Percentiles rank a stretch among this genome's conserved stretches.
phyloP scores from a whole-genome alignment of 1,140 invertebrate species.

The Cataglyphis hispanica region DNA sequence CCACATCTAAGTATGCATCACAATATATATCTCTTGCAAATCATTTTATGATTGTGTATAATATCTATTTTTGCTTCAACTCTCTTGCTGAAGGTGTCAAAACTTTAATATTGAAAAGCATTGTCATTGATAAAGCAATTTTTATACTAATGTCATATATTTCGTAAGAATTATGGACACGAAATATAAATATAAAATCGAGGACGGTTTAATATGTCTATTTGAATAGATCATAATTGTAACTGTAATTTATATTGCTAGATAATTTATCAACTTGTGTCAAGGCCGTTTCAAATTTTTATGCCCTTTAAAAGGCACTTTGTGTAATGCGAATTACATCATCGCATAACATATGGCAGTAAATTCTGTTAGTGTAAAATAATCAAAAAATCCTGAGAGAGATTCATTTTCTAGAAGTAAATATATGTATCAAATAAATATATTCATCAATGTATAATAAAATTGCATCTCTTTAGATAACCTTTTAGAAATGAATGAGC shows the following conservation, averaged over 20 bases:
- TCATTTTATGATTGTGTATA: slow-evolving; percentile 58
- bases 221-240: slow-evolving; percentile 30
- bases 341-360: slow-evolving; percentile 22
- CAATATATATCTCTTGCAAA: slow-evolving; percentile 36
- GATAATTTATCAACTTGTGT: slow-evolving; percentile 7
- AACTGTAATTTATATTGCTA: slow-evolving; percentile 15
- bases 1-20: slow-evolving; percentile 1
- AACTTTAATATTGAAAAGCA: slow-evolving; percentile 17
- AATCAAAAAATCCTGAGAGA: slow-evolving; percentile 5
- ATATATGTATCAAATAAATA: slow-evolving; percentile 6
- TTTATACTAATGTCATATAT: slow-evolving; percentile 18
- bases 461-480: neutral
- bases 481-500: slow-evolving; percentile 21
- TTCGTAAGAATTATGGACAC: neutral
- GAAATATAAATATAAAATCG: slow-evolving; percentile 63
- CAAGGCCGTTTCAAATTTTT: slow-evolving; percentile 19
- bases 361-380: neutral
- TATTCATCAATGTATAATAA: neutral
- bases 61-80: slow-evolving; percentile 1
- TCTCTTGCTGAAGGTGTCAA: slow-evolving; percentile 44
- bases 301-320: slow-evolving; percentile 68
- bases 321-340: slow-evolving; percentile 11
- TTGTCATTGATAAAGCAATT: slow-evolving; percentile 30
- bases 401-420: neutral
- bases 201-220: slow-evolving; percentile 65